Percentiles rank a stretch among this genome's conserved stretches.
These are phyloP conservation scores for Alloscopus bannaensis DNA, from an alignment of 2,888 invertebrate genomes.

Conservation along the genomic window DNA sequence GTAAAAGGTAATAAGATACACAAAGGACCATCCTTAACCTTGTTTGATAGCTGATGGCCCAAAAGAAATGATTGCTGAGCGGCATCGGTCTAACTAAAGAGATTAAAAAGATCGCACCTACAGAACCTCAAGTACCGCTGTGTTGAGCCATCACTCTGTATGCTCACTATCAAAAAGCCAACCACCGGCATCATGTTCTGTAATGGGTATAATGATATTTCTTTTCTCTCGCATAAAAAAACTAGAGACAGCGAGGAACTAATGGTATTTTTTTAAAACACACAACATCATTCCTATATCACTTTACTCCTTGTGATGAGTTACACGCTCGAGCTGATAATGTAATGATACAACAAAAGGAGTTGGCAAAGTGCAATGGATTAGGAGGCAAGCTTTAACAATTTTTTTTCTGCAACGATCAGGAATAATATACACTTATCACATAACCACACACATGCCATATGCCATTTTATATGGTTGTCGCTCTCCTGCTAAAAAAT, in stretches of 20 bases:
- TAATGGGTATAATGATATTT: slow-evolving; percentile 26
- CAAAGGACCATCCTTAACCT: slow-evolving; percentile 63
- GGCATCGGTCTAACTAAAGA: slow-evolving; percentile 71
- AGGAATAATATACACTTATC: no score
- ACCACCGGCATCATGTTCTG: slow-evolving; percentile 50
- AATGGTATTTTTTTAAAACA: slow-evolving; percentile 33
- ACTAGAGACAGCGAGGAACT: slow-evolving; percentile 38
- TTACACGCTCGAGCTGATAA: slow-evolving; percentile 56
- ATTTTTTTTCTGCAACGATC: no score
- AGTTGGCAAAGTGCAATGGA: slow-evolving; percentile 49
- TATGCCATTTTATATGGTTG: no score
- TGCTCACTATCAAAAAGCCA: slow-evolving; percentile 48
- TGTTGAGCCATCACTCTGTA: slow-evolving; percentile 60
- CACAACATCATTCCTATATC: not conserved
- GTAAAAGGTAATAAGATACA: slow-evolving; percentile 45
- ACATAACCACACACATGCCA: no score
- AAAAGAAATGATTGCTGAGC: slow-evolving; percentile 68
- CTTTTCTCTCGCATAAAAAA: slow-evolving; percentile 20
- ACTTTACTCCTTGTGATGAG: slow-evolving; percentile 37
- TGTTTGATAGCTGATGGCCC: slow-evolving; percentile 62
- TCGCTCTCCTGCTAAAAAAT: no score
- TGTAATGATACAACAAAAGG: slow-evolving; percentile 51
- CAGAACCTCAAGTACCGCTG: slow-evolving; percentile 66
- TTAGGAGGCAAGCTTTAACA: no score
- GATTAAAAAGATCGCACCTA: slow-evolving; percentile 72